A percentile compares a stretch with the other conserved stretches of the same genome.
These are phyloP conservation scores for Tauraco erythrolophus DNA, from an alignment of 2,113 vertebrate genomes.

Conservation along the genomic window DNA sequence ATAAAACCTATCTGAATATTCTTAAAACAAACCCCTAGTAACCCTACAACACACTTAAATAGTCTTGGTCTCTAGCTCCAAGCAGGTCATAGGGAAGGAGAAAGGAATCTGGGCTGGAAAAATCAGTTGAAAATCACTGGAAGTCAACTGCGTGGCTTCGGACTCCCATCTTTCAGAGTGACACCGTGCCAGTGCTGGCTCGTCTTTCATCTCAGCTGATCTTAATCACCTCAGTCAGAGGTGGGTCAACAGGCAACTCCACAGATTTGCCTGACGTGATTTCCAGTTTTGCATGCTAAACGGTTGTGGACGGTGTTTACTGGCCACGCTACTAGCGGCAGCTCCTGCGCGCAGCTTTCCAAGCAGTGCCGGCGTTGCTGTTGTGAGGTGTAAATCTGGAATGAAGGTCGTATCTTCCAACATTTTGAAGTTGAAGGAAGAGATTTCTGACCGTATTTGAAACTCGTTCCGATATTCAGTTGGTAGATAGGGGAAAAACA, in stretches of 20 bases:
- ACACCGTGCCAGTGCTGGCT: neutral
- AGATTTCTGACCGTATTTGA: neutral
- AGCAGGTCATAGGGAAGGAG: neutral
- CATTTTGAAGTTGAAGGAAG: neutral
- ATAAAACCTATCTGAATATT: neutral
- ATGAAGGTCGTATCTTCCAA: neutral
- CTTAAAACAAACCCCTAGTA: neutral
- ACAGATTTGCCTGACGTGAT: neutral
- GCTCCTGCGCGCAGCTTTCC: neutral
- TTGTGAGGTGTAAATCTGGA: neutral
- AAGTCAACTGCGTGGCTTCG: neutral
- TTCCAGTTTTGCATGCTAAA: neutral
- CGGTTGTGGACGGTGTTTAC: neutral
- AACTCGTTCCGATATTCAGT: neutral
- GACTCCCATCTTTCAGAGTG: neutral
- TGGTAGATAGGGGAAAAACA: neutral
- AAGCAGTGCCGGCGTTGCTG: neutral
- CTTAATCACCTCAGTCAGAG: neutral
- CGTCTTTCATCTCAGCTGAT: neutral
- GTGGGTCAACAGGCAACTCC: neutral
- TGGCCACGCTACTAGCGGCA: neutral
- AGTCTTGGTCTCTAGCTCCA: neutral
- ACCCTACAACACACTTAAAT: neutral
- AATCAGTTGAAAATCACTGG: neutral
- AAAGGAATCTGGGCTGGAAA: neutral